Percentiles rank a stretch among this genome's conserved stretches.
phyloP scores from a whole-genome alignment of 2,797 vertebrate species.

The Pseudotriccus pelzelni region DNA sequence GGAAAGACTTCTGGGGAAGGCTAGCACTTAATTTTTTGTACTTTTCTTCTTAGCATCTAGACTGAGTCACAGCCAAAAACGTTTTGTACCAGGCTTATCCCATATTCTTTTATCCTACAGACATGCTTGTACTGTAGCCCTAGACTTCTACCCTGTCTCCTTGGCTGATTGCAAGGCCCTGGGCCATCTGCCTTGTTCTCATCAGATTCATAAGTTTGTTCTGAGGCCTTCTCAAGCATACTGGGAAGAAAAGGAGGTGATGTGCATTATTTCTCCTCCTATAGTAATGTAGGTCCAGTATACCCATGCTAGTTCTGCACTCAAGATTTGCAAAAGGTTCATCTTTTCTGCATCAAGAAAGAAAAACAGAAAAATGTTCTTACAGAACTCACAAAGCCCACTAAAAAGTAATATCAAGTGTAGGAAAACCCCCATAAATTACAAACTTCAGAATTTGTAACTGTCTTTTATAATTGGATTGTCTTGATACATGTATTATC shows the following conservation, averaged over 20 bases:
- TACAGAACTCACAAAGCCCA: not conserved
- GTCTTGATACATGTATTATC: not conserved
- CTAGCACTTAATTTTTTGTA: not conserved
- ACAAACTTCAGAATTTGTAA: constrained; percentile 14
- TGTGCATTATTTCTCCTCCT: not conserved
- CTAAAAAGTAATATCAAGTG: not conserved
- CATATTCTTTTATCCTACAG: not conserved
- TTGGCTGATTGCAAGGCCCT: not conserved
- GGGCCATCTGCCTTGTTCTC: not conserved
- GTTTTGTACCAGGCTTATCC: not conserved
- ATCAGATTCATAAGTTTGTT: not conserved
- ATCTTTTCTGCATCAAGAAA: not conserved
- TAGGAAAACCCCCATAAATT: constrained; percentile 3
- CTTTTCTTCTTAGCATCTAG: not conserved
- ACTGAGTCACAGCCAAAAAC: not conserved
- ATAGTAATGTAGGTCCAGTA: not conserved
- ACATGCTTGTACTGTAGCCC: not conserved
- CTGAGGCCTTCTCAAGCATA: not conserved
- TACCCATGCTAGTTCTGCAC: not conserved
- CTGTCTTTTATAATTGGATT: constrained; percentile 34
- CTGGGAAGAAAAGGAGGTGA: not conserved
- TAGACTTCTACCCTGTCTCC: not conserved
- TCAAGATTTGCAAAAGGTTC: not conserved
- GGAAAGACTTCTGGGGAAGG: not conserved
- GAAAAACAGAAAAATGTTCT: constrained; percentile 34